Base-by-base conservation (phyloP, 2,797 vertebrate genomes). In the Syngnathus acus region DNA sequence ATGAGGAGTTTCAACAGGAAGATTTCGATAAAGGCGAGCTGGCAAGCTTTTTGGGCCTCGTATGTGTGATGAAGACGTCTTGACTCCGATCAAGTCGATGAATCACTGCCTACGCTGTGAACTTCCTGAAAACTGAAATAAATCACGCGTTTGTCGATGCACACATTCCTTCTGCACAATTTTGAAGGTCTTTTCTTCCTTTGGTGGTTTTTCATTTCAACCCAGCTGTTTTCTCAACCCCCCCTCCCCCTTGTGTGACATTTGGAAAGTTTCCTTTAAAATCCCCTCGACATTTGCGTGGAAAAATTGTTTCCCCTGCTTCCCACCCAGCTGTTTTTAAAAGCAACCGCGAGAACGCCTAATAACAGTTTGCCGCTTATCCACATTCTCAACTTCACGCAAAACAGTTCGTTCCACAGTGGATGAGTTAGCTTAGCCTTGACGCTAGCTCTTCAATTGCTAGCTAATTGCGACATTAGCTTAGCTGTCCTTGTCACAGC, bases 261-360 rank as follows among this genome's bases (percentile, higher is more conserved):
- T 65, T 75, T 76, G 38, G 39, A 53, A 38, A 62, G 39, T 72
- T 66, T 62, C 62, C 19, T 67, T 26, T 59, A 23, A 37, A 72
- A 69, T 40, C 59, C 66, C 48, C 72, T 8, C 13, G 60, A 62
- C 65, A 62, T 39, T 53, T 74, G 40, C n/a, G 53, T 72, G 71
- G 70, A 72, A 75, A 74, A 60, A 55, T 26, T 21, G 37, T 40
- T 37, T 54, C 50, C 67, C 39, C 13, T 23, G 26, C 60, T 51
- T 6, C 17, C 39, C 42, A 62, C 6, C 39, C 21, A 62, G 60
- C 60, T 62, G n/a, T 62, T 62, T 62, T 40, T 23, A 4, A 62
- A 45, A 9, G 55, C 32, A 19, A 62, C 40, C 60, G 4, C 60
- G 16, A 45, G 21, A 11, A 21, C 42, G n/a, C 23, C 40, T 43